Evolutionary conservation across 1,140 invertebrate species (phyloP).

Genomic region (Acromyrmex charruanus): DNA sequence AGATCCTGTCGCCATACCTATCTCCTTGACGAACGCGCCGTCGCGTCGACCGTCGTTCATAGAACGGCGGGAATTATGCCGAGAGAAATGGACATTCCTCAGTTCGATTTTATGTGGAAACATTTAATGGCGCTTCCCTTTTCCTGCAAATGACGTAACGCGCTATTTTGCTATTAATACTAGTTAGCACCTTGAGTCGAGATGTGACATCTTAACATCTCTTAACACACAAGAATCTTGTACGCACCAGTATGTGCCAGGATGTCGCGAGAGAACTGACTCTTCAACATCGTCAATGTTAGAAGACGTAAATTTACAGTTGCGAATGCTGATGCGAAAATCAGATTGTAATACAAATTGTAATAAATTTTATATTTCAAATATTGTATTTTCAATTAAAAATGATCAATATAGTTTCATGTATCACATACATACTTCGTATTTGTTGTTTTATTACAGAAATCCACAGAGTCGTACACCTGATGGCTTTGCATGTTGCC

Average conservation of each 20-base stretch:
- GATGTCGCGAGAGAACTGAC: neutral
- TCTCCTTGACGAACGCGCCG: slow-evolving; percentile 68
- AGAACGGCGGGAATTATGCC: slow-evolving; percentile 62
- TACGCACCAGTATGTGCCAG: neutral
- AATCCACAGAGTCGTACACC: neutral
- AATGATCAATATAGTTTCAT: neutral
- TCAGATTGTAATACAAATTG: neutral
- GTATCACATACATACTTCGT: neutral
- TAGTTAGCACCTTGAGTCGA: neutral
- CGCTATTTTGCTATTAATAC: slow-evolving; percentile 15
- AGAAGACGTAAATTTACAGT: slow-evolving; percentile 4
- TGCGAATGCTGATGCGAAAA: neutral
- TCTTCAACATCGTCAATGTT: neutral
- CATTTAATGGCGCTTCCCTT: slow-evolving; percentile 61
- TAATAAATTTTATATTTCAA: neutral
- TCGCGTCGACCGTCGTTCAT: slow-evolving; percentile 11
- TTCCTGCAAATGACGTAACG: slow-evolving; percentile 49
- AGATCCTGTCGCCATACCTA: slow-evolving; percentile 66
- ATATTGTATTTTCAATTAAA: neutral
- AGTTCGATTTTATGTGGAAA: slow-evolving; percentile 58
- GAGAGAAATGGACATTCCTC: slow-evolving; percentile 67
- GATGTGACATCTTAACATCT: slow-evolving; percentile 22
- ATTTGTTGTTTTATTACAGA: neutral
- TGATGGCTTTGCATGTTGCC: slow-evolving; percentile 40
- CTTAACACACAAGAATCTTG: slow-evolving; percentile 15